Evolutionary conservation across 2,113 vertebrate species (phyloP), one percentile per base, ranked within the genome.

Genomic region (Nycticryphes semicollaris): DNA sequence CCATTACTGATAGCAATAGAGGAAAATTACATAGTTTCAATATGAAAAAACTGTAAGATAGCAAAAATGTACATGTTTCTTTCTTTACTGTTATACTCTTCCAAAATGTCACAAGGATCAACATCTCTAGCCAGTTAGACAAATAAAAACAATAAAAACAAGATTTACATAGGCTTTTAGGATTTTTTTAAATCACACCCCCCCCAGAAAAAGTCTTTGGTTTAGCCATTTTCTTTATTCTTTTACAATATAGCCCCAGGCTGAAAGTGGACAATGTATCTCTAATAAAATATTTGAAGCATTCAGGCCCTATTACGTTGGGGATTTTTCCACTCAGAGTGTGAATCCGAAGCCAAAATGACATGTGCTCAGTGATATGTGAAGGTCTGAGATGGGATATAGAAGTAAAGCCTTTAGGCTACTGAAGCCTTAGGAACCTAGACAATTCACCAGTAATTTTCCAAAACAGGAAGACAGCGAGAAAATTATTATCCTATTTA

Each of bases 401-500:
- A 24, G 0, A 1, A 87, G 73, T 33, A 64, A 84, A 96, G 74
- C 69, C 87, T 84, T 72, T 4, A 50, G 80, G 84, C 89, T 75
- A 5, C 5, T 16, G 15, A 43, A 43, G 43, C 43, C 43, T 43
- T 43, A 43, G 43, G n/a, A n/a, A n/a, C n/a, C n/a, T n/a, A n/a
- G n/a, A n/a, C n/a, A n/a, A n/a, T n/a, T n/a, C n/a, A n/a, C n/a
- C n/a, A 10, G 3, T 50, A 90, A 3, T 43, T 84, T 68, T 35
- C 35, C 80, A 66, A 60, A 31, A 93, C 68, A 92, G 84, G 87
- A 92, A 75, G 54, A 45, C 33, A 51, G 22, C 4, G 2, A 84
- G 66, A 87, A 90, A 94, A 93, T 28, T 62, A 66, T 69, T 64
- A 16, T 87, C 91, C 77, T 89, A 33, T 95, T 95, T 89, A 78